Conservation (phyloP, 2,888 invertebrate species). For the Pterostichus madidus region DNA sequence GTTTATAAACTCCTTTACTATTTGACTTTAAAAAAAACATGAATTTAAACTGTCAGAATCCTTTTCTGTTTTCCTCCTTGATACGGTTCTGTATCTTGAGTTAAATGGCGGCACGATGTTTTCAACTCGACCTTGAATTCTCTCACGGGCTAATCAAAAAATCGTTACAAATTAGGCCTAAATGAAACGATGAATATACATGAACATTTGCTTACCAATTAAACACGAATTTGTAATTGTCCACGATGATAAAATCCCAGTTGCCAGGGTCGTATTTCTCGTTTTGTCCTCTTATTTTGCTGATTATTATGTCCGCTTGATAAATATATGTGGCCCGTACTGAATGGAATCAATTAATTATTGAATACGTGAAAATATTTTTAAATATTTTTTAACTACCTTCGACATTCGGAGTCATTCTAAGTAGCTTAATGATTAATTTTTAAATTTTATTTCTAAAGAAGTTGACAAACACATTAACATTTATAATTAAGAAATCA, state of each 20-base stretch:
- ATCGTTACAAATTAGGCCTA: conserved; percentile 63
- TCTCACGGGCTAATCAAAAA: conserved; percentile 52
- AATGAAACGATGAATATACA: conserved; percentile 63
- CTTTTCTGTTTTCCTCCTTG: neutral
- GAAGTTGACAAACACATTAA: conserved; percentile 41
- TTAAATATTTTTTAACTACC: neutral
- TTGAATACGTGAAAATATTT: conserved; percentile 47
- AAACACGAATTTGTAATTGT: conserved; percentile 65
- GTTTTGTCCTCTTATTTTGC: conserved; percentile 45
- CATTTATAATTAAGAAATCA: conserved; percentile 36
- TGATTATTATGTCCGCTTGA: conserved; percentile 43
- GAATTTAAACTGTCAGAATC: too few relatives aligned
- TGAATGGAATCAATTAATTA: conserved; percentile 42
- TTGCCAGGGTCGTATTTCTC: conserved; percentile 24
- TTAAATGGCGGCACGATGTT: neutral
- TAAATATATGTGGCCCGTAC: neutral
- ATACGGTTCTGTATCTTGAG: neutral
- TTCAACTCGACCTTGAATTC: conserved; percentile 29
- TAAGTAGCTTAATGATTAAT: conserved; percentile 17
- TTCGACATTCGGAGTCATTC: neutral
- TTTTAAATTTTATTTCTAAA: conserved; percentile 24
- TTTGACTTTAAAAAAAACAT: too few relatives aligned
- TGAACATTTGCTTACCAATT: conserved; percentile 63
- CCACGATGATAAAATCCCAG: conserved; percentile 45
- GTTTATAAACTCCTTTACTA: too few relatives aligned